Percentiles rank a stretch among this genome's conserved stretches.
Conservation (phyloP, 2,113 vertebrate genomes). For the Cinclus cinclus region DNA sequence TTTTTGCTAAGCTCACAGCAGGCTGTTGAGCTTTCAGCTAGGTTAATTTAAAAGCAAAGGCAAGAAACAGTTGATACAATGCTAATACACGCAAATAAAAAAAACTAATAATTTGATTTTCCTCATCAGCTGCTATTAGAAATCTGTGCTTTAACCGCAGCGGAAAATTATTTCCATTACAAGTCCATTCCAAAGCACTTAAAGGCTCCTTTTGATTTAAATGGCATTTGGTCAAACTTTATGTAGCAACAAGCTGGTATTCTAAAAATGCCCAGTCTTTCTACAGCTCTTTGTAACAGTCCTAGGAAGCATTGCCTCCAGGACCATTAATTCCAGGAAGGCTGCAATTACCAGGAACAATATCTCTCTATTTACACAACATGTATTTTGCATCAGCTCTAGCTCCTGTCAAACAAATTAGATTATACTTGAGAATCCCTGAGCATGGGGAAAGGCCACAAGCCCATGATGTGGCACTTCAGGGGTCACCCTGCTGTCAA, state of each 20-base stretch:
- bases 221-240: conserved; percentile 19
- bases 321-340: conserved; percentile 37
- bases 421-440: not conserved
- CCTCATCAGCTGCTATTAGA: not conserved
- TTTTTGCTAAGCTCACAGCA: not conserved
- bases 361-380: conserved; percentile 1
- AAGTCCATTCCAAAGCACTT: not conserved
- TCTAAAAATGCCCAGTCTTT: not conserved
- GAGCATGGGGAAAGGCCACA: not conserved
- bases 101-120: not conserved
- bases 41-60: not conserved
- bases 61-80: not conserved
- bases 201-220: conserved; percentile 7
- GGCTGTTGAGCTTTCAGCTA: not conserved
- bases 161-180: not conserved
- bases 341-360: not conserved
- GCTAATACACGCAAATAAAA: not conserved
- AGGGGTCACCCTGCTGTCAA: not conserved
- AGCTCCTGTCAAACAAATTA: not conserved
- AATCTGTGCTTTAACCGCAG: not conserved
- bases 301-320: not conserved
- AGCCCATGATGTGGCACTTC: not conserved
- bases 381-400: not conserved
- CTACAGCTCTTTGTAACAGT: not conserved
- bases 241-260: conserved; percentile 16